A percentile compares a stretch with the other conserved stretches of the same genome.
These are phyloP conservation scores for Gymnoscelis rufifasciata DNA, from an alignment of 2,888 invertebrate species.

Conservation along the genomic window DNA sequence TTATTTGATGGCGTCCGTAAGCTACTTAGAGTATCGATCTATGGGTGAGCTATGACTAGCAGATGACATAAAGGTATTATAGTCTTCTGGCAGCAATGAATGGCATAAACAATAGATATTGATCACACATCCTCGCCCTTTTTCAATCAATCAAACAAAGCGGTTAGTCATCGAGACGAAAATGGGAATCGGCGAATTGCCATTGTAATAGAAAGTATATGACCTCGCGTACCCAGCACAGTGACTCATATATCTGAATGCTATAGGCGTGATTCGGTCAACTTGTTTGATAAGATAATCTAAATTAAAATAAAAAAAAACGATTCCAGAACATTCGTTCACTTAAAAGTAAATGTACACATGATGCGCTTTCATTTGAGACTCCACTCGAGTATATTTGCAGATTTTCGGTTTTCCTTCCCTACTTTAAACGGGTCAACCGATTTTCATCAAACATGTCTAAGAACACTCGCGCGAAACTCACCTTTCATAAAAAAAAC, in stretches of 20 bases:
- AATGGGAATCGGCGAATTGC: slow-evolving; percentile 41
- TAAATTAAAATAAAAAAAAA: too few species aligned
- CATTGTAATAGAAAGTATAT: slow-evolving; percentile 49
- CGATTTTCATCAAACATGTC: too few species aligned
- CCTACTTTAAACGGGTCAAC: too few species aligned
- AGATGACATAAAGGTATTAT: neutral
- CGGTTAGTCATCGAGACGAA: slow-evolving; percentile 42
- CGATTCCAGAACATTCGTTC: too few species aligned
- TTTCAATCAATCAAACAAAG: slow-evolving; percentile 18
- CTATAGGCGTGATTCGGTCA: neutral
- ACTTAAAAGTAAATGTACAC: too few species aligned
- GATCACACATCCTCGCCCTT: slow-evolving; percentile 10
- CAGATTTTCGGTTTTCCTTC: too few species aligned
- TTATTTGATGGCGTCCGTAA: too few species aligned
- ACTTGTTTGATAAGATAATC: neutral
- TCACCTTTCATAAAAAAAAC: too few species aligned
- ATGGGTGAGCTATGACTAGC: neutral
- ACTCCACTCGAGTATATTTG: too few species aligned
- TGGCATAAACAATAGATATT: slow-evolving; percentile 4
- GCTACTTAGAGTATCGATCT: too few species aligned
- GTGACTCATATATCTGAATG: slow-evolving; percentile 40
- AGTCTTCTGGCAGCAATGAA: neutral
- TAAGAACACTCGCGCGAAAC: too few species aligned
- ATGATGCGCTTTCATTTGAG: too few species aligned
- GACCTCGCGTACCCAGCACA: slow-evolving; percentile 13